phyloP scores from a whole-genome alignment of 2,113 vertebrate genomes.

The Hoplias malabaricus region DNA sequence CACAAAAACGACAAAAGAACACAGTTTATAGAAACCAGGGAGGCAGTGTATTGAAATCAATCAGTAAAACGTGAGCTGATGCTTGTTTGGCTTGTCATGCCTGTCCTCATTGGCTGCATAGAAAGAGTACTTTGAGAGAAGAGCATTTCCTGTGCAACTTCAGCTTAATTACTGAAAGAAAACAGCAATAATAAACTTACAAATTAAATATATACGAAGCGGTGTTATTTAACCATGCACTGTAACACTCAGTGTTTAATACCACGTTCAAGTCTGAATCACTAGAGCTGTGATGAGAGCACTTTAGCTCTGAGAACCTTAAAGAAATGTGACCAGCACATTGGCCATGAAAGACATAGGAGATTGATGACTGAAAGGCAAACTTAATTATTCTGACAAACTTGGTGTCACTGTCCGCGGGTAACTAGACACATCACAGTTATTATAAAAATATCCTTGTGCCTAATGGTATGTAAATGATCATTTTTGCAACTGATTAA shows the following conservation, averaged over 20 bases:
- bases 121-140: background rate
- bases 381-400: background rate
- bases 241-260: background rate
- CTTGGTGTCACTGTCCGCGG: slow-evolving; percentile 3
- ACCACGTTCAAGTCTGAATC: background rate
- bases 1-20: background rate
- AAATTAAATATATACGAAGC: too few relatives aligned
- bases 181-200: background rate
- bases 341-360: background rate
- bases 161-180: background rate
- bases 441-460: slow-evolving; percentile 5
- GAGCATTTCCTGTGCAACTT: background rate
- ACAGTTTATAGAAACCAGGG: background rate
- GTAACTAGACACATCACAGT: background rate
- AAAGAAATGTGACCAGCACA: background rate
- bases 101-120: slow-evolving; percentile 16
- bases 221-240: background rate
- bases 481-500: background rate
- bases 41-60: slow-evolving; percentile 4
- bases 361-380: background rate
- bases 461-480: background rate
- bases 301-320: background rate
- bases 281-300: background rate
- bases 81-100: background rate
- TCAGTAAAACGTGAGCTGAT: background rate